Base-by-base conservation (phyloP, 2,888 invertebrate species). In the Metopia argyrocephala region DNA sequence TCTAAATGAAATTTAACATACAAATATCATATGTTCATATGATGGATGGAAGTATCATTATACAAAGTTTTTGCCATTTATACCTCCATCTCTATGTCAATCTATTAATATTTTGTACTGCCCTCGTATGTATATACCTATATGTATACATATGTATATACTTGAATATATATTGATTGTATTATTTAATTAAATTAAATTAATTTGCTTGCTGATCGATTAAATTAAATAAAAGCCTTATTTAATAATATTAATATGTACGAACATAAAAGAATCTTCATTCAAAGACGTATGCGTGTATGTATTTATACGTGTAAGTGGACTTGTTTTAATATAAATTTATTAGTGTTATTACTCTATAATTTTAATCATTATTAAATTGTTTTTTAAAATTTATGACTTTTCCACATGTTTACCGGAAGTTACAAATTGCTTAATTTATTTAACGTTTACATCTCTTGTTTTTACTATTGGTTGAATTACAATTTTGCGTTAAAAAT, bases 361-460 rank as follows among this genome's bases (percentile, higher is more conserved):
- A 7, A 31, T 9, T 31, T 31, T 31, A 12, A 38, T 38, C 9
- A 38, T 31, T 76, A 23, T 9, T 12, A 9, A 48, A n/a, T 54
- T 64, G 25, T 70, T 70, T 52, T 64, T 65, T 70, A 74, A 69
- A 65, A 80, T 80, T 76, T 74, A 81, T 81, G 81, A 78, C 70
- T 66, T 78, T 74, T 81, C 61, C 74, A 66, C 74, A 78, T 81
- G 81, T 78, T 74, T 78, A 56, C 78, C 81, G 81, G 81, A 81
- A 81, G 81, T 76, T 56, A 54, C 61, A 70, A 81, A 81, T 74
- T 78, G 73, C 81, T 81, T 81, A 74, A 81, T 81, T 81, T 81
- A 70, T 27, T 74, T 78, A 78, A 74, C 74, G 74, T 66, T 74
- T 78, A 70, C 65, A 57, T 73, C 74, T 38, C 56, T 74, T 74